Conservation (phyloP, 2,797 vertebrate species). For the Sternotherus odoratus region DNA sequence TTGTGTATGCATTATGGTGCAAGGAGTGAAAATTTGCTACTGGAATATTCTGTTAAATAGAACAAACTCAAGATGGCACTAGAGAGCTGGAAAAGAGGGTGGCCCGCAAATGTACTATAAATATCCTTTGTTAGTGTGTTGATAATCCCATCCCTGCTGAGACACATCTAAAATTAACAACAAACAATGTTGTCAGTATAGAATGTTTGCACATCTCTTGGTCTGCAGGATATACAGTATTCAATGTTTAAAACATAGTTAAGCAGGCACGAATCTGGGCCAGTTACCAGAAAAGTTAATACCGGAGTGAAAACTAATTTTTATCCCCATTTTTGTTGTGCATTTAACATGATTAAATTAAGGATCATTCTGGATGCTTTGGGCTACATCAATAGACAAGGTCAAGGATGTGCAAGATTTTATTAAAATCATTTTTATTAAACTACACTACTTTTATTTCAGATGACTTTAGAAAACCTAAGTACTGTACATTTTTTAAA, state of each 20-base stretch:
- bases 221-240: constrained; percentile 33
- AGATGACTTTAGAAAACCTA: neutral
- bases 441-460: neutral
- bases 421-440: neutral
- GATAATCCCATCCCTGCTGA: constrained; percentile 53
- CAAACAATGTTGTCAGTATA: constrained; percentile 61
- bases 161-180: constrained; percentile 67
- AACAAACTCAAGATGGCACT: constrained; percentile 74
- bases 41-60: neutral
- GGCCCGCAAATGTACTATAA: constrained; percentile 26
- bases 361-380: neutral
- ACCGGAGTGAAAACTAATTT: constrained; percentile 24
- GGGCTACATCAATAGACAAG: neutral
- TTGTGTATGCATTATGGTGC: neutral
- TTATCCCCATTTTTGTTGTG: constrained; percentile 24
- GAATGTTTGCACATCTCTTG: constrained; percentile 45
- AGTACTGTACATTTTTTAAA: fast-evolving
- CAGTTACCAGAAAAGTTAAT: neutral
- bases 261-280: neutral
- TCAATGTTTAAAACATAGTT: constrained; percentile 34
- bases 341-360: neutral
- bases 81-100: constrained; percentile 52
- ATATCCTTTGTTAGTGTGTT: constrained; percentile 69
- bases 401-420: neutral
- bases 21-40: neutral